These are phyloP conservation scores for Porites lutea DNA, from an alignment of 64 coral and sea anemone species.

Conservation along the genomic window DNA sequence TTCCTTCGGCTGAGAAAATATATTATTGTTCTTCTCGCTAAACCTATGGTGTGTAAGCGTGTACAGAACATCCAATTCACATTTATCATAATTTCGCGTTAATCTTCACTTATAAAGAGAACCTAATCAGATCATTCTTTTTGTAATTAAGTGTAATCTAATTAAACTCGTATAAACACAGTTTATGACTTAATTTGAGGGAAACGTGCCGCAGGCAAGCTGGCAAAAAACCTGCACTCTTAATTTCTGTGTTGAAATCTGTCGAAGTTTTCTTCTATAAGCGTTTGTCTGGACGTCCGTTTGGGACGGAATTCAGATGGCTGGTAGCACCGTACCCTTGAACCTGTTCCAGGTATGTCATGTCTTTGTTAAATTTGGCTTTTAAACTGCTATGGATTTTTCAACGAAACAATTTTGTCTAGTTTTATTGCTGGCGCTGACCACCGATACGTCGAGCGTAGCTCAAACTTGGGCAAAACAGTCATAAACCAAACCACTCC, in stretches of 20 bases:
- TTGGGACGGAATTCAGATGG: not conserved
- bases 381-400: not conserved
- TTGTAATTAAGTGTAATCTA: constrained; percentile 35
- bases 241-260: not conserved
- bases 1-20: not conserved
- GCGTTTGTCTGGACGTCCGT: not conserved
- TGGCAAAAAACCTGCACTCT: not conserved
- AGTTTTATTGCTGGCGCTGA: not conserved
- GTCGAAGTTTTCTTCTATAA: not conserved
- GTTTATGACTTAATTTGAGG: constrained; percentile 26
- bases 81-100: constrained; percentile 8
- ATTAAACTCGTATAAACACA: constrained; percentile 37
- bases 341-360: not conserved
- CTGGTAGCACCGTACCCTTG: not conserved
- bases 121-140: constrained; percentile 34
- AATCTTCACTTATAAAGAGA: not conserved
- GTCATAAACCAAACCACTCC: not conserved
- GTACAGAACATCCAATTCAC: not conserved
- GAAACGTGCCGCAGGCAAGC: not conserved
- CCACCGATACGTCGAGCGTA: not conserved
- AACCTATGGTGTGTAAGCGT: not conserved
- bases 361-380: not conserved
- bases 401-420: not conserved
- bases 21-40: not conserved
- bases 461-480: not conserved